Conservation (phyloP, 1,140 invertebrate species). For the Akabosia matsudoensis region DNA sequence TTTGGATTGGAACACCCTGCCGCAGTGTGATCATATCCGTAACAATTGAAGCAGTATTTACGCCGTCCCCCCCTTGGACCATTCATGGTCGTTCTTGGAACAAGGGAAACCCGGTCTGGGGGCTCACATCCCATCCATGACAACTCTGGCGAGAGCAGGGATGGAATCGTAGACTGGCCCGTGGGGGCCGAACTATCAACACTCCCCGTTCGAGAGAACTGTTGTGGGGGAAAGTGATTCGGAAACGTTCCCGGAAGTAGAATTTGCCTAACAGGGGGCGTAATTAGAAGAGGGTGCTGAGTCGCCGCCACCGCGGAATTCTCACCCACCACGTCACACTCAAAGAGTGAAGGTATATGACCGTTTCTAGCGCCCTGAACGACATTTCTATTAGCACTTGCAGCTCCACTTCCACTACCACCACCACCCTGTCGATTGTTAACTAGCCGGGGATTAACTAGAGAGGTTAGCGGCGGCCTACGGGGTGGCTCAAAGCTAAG, state of each 20-base stretch:
- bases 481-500: neutral
- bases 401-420: no score
- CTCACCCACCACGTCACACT: neutral
- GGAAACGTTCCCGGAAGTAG: neutral
- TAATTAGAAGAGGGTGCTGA: neutral
- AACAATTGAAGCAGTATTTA: conserved; percentile 14
- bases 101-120: neutral
- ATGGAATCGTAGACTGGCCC: neutral
- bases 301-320: neutral
- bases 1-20: neutral
- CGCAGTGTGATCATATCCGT: neutral
- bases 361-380: neutral
- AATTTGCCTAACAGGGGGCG: neutral
- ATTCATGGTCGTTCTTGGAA: neutral
- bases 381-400: neutral
- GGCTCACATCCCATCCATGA: neutral
- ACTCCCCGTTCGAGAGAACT: neutral
- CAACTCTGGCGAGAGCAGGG: neutral
- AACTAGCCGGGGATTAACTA: neutral
- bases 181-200: neutral
- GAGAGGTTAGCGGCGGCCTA: neutral
- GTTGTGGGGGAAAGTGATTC: neutral
- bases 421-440: neutral
- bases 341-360: conserved; percentile 5
- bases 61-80: neutral